A percentile compares a stretch with the other conserved stretches of the same genome.
These are phyloP conservation scores for Pterocles gutturalis DNA, from an alignment of 2,113 vertebrate genomes.

Conservation along the genomic window DNA sequence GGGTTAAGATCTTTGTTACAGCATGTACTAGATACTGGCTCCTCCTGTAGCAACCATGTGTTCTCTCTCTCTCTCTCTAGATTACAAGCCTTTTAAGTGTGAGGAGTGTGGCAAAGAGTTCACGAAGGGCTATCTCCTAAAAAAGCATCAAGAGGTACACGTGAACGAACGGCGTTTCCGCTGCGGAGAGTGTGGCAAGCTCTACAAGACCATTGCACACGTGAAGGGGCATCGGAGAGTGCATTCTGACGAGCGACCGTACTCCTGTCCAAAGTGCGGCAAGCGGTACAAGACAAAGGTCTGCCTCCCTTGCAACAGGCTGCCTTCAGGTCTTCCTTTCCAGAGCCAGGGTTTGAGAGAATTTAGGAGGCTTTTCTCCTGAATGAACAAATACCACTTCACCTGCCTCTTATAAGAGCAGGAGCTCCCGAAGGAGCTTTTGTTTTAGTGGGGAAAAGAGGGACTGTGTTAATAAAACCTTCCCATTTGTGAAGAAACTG, in stretches of 20 bases:
- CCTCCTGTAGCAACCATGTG: rapidly evolving
- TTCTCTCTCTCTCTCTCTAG: slow-evolving; percentile 62
- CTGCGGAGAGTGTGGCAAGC: slow-evolving; percentile 96
- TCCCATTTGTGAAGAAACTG: background rate
- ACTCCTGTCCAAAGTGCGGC: slow-evolving; percentile 88
- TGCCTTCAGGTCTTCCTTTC: background rate
- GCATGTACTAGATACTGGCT: background rate
- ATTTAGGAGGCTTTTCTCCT: background rate
- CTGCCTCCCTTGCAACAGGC: background rate
- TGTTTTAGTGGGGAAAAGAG: background rate
- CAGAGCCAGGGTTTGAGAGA: background rate
- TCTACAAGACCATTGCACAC: slow-evolving; percentile 95
- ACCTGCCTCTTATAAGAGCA: background rate
- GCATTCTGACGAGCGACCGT: slow-evolving; percentile 93
- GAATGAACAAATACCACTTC: background rate
- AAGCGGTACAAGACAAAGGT: slow-evolving; percentile 99
- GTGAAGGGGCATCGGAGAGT: slow-evolving; percentile 95
- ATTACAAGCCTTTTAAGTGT: slow-evolving; percentile 90
- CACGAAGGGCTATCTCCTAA: slow-evolving; percentile 92
- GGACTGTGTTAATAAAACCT: background rate
- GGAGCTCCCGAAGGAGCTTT: background rate
- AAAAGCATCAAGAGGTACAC: slow-evolving; percentile 95
- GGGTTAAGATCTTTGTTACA: background rate
- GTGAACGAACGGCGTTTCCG: slow-evolving; percentile 92
- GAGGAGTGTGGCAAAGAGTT: slow-evolving; percentile 93